A percentile compares a stretch with the other conserved stretches of the same genome.
These are phyloP conservation scores for Cichlasoma orientale DNA, from an alignment of 2,797 vertebrate genomes.

Conservation along the genomic window DNA sequence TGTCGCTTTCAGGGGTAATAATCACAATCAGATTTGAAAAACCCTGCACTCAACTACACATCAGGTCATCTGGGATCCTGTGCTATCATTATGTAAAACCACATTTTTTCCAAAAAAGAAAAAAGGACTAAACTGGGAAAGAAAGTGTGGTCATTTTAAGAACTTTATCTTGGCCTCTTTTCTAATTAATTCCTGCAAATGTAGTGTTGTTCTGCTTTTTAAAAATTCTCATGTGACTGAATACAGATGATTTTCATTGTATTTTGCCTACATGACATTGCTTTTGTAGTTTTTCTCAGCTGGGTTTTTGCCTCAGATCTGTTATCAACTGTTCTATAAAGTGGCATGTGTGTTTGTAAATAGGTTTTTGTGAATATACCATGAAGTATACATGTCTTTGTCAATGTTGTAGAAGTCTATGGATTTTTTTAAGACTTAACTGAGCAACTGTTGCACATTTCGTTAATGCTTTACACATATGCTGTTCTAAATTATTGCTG, in stretches of 20 bases:
- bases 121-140: constrained; percentile 25
- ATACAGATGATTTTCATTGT: constrained; percentile 65
- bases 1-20: constrained; percentile 20
- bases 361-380: constrained; percentile 87
- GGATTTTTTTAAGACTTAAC: constrained; percentile 84
- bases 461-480: constrained; percentile 94
- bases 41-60: neutral
- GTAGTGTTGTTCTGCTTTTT: constrained; percentile 63
- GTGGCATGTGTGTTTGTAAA: constrained; percentile 87
- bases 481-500: constrained; percentile 97
- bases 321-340: constrained; percentile 86
- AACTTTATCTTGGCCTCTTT: constrained; percentile 59
- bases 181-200: constrained; percentile 57
- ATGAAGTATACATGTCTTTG: constrained; percentile 85
- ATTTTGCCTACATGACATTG: constrained; percentile 83
- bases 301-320: constrained; percentile 87
- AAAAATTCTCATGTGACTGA: constrained; percentile 75
- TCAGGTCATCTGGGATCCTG: constrained; percentile 16
- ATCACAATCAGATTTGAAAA: constrained; percentile 37
- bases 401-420: constrained; percentile 95
- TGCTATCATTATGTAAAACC: constrained; percentile 45
- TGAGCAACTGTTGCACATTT: constrained; percentile 93
- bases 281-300: constrained; percentile 83
- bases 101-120: constrained; percentile 15
- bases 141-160: constrained; percentile 42